Evolutionary conservation across 2,113 vertebrate genomes (phyloP).

Genomic region (Clarias magur): DNA sequence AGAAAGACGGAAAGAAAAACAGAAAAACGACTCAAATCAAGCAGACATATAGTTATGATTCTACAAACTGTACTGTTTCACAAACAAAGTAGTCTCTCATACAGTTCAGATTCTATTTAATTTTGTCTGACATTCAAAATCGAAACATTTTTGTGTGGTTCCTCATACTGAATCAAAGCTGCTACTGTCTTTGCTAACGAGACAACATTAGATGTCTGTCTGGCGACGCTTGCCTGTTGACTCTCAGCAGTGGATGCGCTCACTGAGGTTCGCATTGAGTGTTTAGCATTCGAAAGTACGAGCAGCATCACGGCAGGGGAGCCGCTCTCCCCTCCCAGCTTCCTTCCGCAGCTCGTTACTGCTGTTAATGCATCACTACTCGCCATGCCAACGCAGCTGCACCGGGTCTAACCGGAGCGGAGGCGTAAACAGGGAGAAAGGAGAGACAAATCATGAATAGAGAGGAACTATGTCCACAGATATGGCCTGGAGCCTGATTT

Average conservation of each 20-base stretch:
- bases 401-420: conserved; percentile 7
- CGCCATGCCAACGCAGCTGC: conserved; percentile 34
- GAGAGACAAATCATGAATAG: conserved; percentile 17
- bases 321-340: background rate
- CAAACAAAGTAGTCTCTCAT: background rate
- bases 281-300: conserved; percentile 31
- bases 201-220: background rate
- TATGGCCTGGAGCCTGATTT: background rate
- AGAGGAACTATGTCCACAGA: conserved; percentile 14
- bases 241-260: background rate
- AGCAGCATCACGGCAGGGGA: background rate
- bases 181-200: conserved; percentile 29
- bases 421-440: background rate
- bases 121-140: background rate
- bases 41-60: background rate
- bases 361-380: conserved; percentile 21
- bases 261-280: background rate
- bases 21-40: background rate
- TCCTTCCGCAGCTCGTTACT: conserved; percentile 31
- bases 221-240: background rate
- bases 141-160: conserved; percentile 32
- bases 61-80: background rate
- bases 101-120: background rate
- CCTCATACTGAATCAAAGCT: conserved; percentile 33
- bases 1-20: background rate